A percentile compares a stretch with the other conserved stretches of the same genome.
These are phyloP conservation scores for Emydocephalus ijimae DNA, from an alignment of 2,113 vertebrate species.

Conservation along the genomic window DNA sequence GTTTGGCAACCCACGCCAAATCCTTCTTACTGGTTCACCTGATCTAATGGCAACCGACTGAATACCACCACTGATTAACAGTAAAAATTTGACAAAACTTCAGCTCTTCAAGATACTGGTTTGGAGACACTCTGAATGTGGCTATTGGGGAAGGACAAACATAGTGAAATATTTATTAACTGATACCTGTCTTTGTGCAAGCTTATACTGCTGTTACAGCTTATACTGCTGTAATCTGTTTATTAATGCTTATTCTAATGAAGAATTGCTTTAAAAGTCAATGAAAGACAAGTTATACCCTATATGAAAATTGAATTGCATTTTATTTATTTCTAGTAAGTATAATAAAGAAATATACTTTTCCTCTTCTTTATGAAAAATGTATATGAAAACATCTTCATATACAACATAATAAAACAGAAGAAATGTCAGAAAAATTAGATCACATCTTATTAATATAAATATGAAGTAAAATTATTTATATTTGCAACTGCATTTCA, in stretches of 20 bases:
- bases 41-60: too few species aligned
- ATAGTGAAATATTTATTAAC: slow-evolving; percentile 65
- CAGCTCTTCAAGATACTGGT: slow-evolving; percentile 23
- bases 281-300: background rate
- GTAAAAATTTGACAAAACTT: slow-evolving; percentile 13
- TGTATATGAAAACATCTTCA: background rate
- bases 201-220: slow-evolving; percentile 50
- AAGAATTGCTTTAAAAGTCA: slow-evolving; percentile 37
- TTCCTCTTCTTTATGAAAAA: background rate
- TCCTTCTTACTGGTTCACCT: too few species aligned
- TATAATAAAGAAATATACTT: background rate
- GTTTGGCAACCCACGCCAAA: too few species aligned
- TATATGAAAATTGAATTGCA: background rate
- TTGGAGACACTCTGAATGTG: slow-evolving; percentile 34
- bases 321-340: slow-evolving; percentile 1
- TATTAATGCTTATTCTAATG: slow-evolving; percentile 41
- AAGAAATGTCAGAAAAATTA: background rate
- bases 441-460: background rate
- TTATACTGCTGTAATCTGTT: slow-evolving; percentile 43
- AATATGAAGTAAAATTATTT: slow-evolving; percentile 20
- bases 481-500: background rate
- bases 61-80: background rate
- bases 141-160: slow-evolving; percentile 33
- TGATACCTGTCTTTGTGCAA: slow-evolving; percentile 52
- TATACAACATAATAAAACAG: slow-evolving; percentile 26